Evolutionary conservation across 2,888 invertebrate genomes (phyloP), one percentile per base, ranked within the genome.

Genomic region (Oligia latruncula): DNA sequence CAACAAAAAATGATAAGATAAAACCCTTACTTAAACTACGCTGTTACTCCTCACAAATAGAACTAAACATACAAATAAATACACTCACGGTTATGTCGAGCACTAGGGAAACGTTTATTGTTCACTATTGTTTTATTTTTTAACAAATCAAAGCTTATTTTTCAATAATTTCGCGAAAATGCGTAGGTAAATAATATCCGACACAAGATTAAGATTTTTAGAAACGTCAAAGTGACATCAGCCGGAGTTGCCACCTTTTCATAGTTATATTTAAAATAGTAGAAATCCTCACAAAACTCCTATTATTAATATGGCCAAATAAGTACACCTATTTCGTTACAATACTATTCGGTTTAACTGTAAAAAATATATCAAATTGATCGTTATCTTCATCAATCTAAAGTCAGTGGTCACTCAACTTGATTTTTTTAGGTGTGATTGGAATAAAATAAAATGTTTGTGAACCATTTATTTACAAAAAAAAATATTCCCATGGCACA

Each of bases 111-210:
- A 76, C 64, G 29, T 74, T 49, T 73, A 66, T 68, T 80, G 20
- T 73, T 67, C 72, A 80, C 73, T 77, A 71, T 71, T 67, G 55
- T 75, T 84, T 75, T 74, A 52, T 71, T 74, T 77, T 70, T 49
- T 70, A 70, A 74, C 75, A 74, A 89, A 71, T 78, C 73, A 74
- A 78, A 49, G 65, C 60, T 84, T 82, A 84, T 80, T 90, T 88
- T 88, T 76, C 83, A 82, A 77, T 82, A 84, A 80, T 84, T 85
- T 78, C 78, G 84, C 82, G 85, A 88, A 92, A 92, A 92, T 93
- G 92, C 92, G 93, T 93, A 92, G 90, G 90, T 92, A 93, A 92
- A 93, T 92, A 93, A 82, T 78, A 83, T 79, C 75, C 52, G 40
- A 90, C 86, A 86, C 72, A 68, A 89, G 84, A 87, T 80, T 77